Evolutionary conservation across 2,113 vertebrate species (phyloP).

Genomic region (Trematocara unimaculatum): DNA sequence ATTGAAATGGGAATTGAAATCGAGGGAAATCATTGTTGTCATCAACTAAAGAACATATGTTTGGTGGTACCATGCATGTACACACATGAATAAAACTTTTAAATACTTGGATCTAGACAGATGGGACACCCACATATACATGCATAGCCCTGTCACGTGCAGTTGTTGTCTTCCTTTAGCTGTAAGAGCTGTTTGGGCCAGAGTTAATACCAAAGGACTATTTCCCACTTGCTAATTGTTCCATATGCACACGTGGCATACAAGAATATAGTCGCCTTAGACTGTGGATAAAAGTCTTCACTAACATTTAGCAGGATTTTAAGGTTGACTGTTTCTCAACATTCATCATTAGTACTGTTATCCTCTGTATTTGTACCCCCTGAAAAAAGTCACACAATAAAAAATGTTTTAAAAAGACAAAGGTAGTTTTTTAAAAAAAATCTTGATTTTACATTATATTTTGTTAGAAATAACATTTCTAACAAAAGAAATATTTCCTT

Average conservation of each 20-base stretch:
- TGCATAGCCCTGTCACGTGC: not conserved
- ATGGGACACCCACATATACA: not conserved
- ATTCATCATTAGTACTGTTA: not conserved
- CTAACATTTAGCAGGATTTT: not conserved
- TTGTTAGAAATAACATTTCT: not conserved
- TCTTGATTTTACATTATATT: not conserved
- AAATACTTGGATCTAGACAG: not conserved
- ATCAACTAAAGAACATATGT: not conserved
- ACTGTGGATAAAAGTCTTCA: not conserved
- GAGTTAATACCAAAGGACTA: not conserved
- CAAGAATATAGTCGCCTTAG: not conserved
- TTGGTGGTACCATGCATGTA: not conserved
- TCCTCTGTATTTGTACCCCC: not conserved
- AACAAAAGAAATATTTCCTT: not conserved
- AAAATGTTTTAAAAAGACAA: not conserved
- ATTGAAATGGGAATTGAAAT: not conserved
- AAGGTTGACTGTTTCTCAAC: not conserved
- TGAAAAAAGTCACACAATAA: not conserved
- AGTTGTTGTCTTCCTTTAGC: constrained; percentile 1
- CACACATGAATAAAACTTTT: not conserved
- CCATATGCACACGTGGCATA: not conserved
- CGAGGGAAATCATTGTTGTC: not conserved
- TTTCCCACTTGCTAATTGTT: constrained; percentile 29
- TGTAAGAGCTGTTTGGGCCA: not conserved
- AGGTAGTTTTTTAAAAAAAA: no score